Evolutionary conservation across 2,113 vertebrate species (phyloP), one percentile per base, ranked within the genome.

Genomic region (Acrocephalus arundinaceus): DNA sequence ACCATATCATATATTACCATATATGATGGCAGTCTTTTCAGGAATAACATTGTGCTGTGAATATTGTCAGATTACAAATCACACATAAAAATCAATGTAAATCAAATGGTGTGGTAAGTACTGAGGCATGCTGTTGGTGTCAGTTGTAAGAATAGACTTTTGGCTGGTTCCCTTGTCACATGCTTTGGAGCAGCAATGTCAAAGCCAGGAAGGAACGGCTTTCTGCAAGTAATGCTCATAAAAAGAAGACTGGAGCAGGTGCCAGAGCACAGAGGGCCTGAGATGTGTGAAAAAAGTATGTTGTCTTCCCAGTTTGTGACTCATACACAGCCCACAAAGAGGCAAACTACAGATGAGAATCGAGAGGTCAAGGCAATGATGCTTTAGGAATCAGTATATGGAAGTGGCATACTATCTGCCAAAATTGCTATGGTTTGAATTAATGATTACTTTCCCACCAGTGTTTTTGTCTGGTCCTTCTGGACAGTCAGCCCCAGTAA

Each of bases 51-150:
- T 61, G n/a, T 65, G 33, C 46, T 68, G 25, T 70, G 87, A 91
- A 66, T 72, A 37, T 85, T 87, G 49, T 87, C 71, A 65, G 43
- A 57, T 82, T 49, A 70, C 31, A 91, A 79, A 66, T 78, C 81
- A 58, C n/a, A 63, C 41, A 49, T 52, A 67, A 75, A 61, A 37
- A 72, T 61, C 55, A 57, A 6, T 25, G 13, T 48, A 55, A 39
- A 75, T 54, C 15, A 46, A 79, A 28, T 39, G 7, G 15, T 75
- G 11, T 67, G 61, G 58, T 5, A 3, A 55, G n/a, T 52, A 63
- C 51, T 15, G 57, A 86, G 70, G 24, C 8, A 0, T 9, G 10
- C n/a, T 51, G n/a, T 52, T 66, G 15, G 59, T 57, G 18, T 45
- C 52, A 63, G n/a, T n/a, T 5, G 0, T 35, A 82, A 23, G 31